These are phyloP conservation scores for Urocolius indicus DNA, from an alignment of 2,113 vertebrate genomes.

Conservation along the genomic window DNA sequence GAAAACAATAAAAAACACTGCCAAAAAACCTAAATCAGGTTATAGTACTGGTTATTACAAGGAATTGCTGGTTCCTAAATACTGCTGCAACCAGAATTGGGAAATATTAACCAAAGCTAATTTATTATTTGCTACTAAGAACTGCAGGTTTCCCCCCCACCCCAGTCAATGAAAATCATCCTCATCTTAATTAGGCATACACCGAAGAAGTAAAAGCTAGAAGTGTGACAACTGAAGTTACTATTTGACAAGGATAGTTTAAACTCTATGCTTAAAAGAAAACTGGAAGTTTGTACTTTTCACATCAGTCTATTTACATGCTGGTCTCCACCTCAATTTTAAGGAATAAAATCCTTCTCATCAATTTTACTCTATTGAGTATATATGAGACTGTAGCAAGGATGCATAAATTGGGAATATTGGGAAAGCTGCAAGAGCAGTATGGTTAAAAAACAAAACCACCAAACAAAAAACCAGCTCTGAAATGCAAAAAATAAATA, in stretches of 20 bases:
- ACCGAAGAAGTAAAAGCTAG: neutral
- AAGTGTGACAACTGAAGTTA: neutral
- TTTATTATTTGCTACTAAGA: slow-evolving; percentile 1
- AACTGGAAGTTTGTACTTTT: neutral
- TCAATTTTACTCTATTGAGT: neutral
- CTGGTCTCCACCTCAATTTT: neutral
- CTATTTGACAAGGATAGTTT: neutral
- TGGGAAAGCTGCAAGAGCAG: neutral
- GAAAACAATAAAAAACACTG: neutral
- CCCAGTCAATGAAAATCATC: neutral
- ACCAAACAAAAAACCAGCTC: neutral
- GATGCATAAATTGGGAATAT: neutral
- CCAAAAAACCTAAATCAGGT: neutral
- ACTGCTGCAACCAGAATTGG: neutral
- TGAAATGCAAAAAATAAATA: neutral
- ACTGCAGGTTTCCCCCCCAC: neutral
- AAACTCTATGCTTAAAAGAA: neutral
- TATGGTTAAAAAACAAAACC: neutral
- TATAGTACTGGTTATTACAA: neutral
- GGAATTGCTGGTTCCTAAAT: neutral
- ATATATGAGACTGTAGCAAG: neutral
- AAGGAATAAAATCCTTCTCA: neutral
- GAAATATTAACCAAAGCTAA: neutral
- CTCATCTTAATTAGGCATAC: neutral
- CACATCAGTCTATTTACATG: neutral